Conservation (phyloP, 2,113 vertebrate species). For the Motacilla alba region DNA sequence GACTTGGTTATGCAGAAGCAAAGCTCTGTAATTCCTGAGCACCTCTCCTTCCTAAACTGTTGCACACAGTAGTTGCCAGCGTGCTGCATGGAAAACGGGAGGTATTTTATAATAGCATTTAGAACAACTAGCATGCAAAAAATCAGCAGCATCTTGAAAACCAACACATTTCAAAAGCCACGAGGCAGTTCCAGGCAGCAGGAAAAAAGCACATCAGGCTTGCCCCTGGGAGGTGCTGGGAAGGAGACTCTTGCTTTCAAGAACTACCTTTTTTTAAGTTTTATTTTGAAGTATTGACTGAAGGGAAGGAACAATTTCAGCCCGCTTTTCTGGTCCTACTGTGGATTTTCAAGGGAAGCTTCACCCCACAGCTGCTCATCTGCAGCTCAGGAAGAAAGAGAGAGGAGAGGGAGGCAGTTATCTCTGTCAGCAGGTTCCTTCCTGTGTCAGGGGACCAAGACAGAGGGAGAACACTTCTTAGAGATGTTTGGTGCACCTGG, state of each 20-base stretch:
- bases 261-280: fast-evolving
- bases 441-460: neutral
- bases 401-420: neutral
- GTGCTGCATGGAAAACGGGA: neutral
- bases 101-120: neutral
- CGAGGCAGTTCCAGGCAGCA: neutral
- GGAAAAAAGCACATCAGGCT: neutral
- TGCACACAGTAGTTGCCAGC: neutral
- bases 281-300: neutral
- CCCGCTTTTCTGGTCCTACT: neutral
- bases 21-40: neutral
- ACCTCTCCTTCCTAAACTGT: neutral
- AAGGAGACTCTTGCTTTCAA: neutral
- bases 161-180: neutral
- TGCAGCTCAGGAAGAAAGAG: neutral
- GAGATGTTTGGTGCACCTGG: neutral
- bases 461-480: neutral
- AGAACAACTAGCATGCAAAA: neutral
- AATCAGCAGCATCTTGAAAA: neutral
- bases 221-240: neutral
- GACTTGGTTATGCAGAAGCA: neutral
- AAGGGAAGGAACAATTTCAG: neutral
- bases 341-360: neutral
- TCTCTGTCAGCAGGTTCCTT: neutral
- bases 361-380: neutral